Evolutionary conservation across 2,113 vertebrate species (phyloP), one percentile per base, ranked within the genome.

Genomic region (Eubucco bourcierii): DNA sequence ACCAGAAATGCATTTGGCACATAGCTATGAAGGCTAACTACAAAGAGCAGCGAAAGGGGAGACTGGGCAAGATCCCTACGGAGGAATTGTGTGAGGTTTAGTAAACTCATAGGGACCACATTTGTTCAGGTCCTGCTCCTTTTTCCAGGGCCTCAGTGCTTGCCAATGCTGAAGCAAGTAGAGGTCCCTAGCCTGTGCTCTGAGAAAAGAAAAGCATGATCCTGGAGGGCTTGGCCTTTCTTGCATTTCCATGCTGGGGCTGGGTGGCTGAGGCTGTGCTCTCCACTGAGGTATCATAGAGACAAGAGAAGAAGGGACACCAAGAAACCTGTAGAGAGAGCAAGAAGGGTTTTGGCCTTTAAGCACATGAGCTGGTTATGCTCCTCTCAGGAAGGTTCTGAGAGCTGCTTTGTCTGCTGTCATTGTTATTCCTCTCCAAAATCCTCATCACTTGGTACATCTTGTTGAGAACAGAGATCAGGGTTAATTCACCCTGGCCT

Each of bases 401-500:
- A 71, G 83, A 90, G 84, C 61, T 4, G 7, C 56, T 94, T 68
- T 76, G 23, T 44, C 58, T 70, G 31, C 70, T 92, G 39, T 86
- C 79, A 63, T 70, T 79, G 60, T 90, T 80, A 75, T 84, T 95
- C 90, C 70, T 93, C 66, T 83, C 39, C 18, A 33, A 91, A 87
- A 85, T 76, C 87, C 83, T 94, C 70, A 65, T 60, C 71, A 64
- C 66, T 90, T 91, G 73, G 73, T 76, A 46, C 58, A 75, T 53
- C 37, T 73, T 90, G 55, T 76, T 47, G 73, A 93, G 83, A 95
- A 76, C 60, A 88, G 89, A 93, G 84, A 94, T 92, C 88, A 90
- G 60, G 70, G 64, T 90, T 97, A 93, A 95, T 89, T 92, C 83
- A 82, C 44, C n/a, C 16, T 63, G 78, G 66, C 64, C 94, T 94